Conservation (phyloP, 2,113 vertebrate genomes). For the Nibea coibor region DNA sequence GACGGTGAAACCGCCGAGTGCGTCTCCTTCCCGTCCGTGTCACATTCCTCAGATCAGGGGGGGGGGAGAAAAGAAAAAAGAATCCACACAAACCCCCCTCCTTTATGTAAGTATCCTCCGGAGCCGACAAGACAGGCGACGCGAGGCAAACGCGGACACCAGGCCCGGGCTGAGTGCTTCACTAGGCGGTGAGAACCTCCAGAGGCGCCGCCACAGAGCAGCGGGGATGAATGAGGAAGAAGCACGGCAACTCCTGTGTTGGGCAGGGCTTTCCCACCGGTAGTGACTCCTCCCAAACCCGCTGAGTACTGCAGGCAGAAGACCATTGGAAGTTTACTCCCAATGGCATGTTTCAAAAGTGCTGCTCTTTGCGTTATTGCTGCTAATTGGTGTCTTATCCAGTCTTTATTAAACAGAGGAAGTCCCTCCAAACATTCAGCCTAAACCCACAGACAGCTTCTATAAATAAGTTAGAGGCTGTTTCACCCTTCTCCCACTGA, state of each 20-base stretch:
- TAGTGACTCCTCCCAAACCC: constrained; percentile 71
- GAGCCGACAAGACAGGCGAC: background rate
- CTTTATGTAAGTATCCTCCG: constrained; percentile 11
- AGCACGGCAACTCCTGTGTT: constrained; percentile 10
- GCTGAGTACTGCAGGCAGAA: constrained; percentile 1
- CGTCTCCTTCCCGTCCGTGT: constrained; percentile 43
- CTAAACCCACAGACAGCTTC: too few relatives aligned
- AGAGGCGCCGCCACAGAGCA: constrained; percentile 28
- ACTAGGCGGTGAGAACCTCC: constrained; percentile 33
- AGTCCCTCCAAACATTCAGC: background rate
- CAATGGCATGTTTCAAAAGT: constrained; percentile 55
- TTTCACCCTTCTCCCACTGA: background rate
- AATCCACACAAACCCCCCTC: background rate
- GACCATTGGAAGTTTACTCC: constrained; percentile 51
- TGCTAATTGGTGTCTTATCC: background rate
- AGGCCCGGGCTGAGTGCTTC: constrained; percentile 44
- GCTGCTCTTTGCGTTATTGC: background rate
- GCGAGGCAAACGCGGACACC: constrained; percentile 11
- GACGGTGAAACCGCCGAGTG: constrained; percentile 27
- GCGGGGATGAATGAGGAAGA: constrained; percentile 58
- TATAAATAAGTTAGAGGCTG: background rate
- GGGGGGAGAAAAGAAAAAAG: background rate
- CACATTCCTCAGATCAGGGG: constrained; percentile 61
- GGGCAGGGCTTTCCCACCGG: constrained; percentile 64
- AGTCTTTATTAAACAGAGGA: background rate